Percentiles rank a stretch among this genome's conserved stretches.
These are phyloP conservation scores for Diogma glabrata DNA, from an alignment of 2,888 invertebrate genomes.

Conservation along the genomic window DNA sequence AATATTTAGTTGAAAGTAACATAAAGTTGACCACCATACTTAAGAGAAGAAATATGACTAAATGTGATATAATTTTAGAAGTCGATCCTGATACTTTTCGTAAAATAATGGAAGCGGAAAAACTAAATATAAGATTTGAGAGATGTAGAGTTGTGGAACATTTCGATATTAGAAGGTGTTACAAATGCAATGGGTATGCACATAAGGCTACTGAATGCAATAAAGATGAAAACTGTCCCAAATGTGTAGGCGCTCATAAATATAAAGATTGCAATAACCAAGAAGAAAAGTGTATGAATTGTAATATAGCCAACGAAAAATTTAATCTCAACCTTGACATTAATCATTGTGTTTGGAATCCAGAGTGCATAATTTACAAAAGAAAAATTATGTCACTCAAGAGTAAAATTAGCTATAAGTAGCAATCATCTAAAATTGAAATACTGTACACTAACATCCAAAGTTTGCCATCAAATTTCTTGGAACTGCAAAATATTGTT, in stretches of 20 bases:
- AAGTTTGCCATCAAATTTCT: not conserved
- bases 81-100: not conserved
- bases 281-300: not conserved
- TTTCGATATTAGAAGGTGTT: not conserved
- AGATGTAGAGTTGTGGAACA: not conserved
- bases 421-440: too few species aligned
- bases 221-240: too few species aligned
- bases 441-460: not conserved
- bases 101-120: not conserved
- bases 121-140: not conserved
- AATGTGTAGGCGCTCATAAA: not conserved
- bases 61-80: not conserved
- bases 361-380: too few species aligned
- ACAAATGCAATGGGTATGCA: not conserved
- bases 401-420: too few species aligned
- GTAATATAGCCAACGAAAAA: too few species aligned
- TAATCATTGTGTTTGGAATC: too few species aligned
- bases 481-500: not conserved
- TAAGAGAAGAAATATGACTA: not conserved
- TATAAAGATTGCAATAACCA: not conserved
- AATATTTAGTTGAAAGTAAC: not conserved
- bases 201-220: not conserved
- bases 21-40: too few species aligned
- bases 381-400: too few species aligned
- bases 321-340: too few species aligned